A percentile compares a stretch with the other conserved stretches of the same genome.
phyloP scores from a whole-genome alignment of 2,797 vertebrate genomes.

The Psittacula derbiana region DNA sequence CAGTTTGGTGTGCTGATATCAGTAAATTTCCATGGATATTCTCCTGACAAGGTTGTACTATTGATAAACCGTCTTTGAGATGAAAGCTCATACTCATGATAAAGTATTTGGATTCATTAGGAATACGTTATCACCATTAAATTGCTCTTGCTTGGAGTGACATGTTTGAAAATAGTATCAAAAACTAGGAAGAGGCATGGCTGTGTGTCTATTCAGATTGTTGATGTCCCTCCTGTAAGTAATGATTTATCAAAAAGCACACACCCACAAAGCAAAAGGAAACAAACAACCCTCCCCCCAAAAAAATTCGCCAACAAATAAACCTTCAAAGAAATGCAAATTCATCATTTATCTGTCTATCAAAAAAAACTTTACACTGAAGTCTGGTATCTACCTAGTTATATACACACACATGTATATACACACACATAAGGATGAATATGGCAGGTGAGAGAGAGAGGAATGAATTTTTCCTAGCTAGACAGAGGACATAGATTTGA shows the following conservation, averaged over 20 bases:
- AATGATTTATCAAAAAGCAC: background rate
- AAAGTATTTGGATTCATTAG: background rate
- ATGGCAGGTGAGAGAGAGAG: background rate
- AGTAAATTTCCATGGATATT: background rate
- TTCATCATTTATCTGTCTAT: background rate
- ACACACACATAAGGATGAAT: background rate
- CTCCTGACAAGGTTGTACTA: background rate
- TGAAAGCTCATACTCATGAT: background rate
- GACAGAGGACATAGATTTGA: background rate
- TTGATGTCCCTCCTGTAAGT: background rate
- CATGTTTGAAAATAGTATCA: background rate
- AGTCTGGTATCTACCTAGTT: background rate
- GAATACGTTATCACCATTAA: background rate
- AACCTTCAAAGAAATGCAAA: background rate
- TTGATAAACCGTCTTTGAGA: background rate
- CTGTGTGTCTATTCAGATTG: background rate
- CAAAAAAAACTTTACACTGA: background rate
- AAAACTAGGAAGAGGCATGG: background rate
- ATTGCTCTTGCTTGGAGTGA: background rate
- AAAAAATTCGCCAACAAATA: background rate
- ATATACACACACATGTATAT: background rate
- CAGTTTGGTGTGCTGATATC: background rate
- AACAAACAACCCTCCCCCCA: fast-evolving
- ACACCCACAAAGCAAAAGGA: background rate
- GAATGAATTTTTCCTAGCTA: background rate